A percentile compares a stretch with the other conserved stretches of the same genome.
Conservation (phyloP, 2,113 vertebrate species). For the Oostethus manadensis region DNA sequence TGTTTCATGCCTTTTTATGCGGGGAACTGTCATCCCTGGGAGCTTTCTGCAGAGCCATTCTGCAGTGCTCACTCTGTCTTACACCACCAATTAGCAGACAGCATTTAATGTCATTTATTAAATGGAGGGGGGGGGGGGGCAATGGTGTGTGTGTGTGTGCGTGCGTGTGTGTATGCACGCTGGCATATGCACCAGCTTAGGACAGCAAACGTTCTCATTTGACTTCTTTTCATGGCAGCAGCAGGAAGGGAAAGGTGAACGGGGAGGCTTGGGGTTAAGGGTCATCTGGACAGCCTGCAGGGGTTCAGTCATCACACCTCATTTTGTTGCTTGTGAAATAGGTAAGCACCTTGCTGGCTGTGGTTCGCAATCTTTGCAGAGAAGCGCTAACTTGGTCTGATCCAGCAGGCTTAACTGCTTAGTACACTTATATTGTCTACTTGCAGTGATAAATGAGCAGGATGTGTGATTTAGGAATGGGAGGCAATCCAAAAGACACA, state of each 20-base stretch:
- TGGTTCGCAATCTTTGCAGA: background rate
- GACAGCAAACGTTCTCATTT: slow-evolving; percentile 37
- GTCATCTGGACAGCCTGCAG: slow-evolving; percentile 19
- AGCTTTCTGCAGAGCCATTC: slow-evolving; percentile 55
- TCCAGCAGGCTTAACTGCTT: background rate
- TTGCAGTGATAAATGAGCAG: background rate
- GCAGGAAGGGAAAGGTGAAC: slow-evolving; percentile 23
- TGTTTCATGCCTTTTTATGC: slow-evolving; percentile 62
- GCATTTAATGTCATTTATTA: slow-evolving; percentile 63
- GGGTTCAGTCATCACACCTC: slow-evolving; percentile 20
- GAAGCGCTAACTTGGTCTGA: too few relatives aligned
- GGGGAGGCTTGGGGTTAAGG: background rate
- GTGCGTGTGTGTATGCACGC: slow-evolving; percentile 3
- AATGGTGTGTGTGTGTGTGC: slow-evolving; percentile 12
- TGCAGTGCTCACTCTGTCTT: slow-evolving; percentile 44
- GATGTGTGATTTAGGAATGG: slow-evolving; percentile 3
- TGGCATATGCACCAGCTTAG: background rate
- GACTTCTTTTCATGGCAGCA: slow-evolving; percentile 36
- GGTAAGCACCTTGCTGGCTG: slow-evolving; percentile 17
- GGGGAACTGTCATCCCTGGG: slow-evolving; percentile 52
- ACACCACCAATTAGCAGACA: slow-evolving; percentile 51
- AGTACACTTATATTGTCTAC: too few relatives aligned
- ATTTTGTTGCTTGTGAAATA: slow-evolving; percentile 32
- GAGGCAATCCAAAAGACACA: slow-evolving; percentile 1
- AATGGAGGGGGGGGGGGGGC: slow-evolving; percentile 32